Base-by-base conservation (phyloP, 2,888 invertebrate species). In the Sepioteuthis lessoniana region DNA sequence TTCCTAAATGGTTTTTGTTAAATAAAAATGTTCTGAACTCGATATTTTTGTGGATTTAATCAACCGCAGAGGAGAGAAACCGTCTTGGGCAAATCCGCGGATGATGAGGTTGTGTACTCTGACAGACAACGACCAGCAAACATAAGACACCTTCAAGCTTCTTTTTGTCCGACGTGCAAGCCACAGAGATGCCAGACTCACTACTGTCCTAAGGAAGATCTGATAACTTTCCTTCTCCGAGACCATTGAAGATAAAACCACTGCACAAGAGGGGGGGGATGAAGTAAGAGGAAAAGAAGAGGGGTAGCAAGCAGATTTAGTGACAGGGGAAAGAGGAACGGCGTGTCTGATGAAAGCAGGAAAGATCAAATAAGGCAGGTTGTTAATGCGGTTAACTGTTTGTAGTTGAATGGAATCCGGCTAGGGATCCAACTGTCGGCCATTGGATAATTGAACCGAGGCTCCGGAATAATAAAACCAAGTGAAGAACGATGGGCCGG, bases 301-400 rank as follows among this genome's bases (percentile, higher is more conserved):
- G 3, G 55, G 55, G 55, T 19, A 55, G 55, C n/a, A 16, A 10
- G n/a, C n/a, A 35, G 10, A 76, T 35, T 76, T n/a, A 25, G 55
- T 55, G n/a, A 10, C 1, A 35, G n/a, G n/a, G n/a, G 0, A 76
- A 42, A 42, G 42, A n/a, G n/a, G n/a, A 35, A 13, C 13, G n/a
- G 4, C n/a, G 19, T 35, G n/a, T 76, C 76, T 76, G n/a, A n/a
- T 76, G n/a, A n/a, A 76, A n/a, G n/a, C 25, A 55, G 55, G 55
- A 55, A 55, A 76, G 76, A 76, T 76, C 76, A 76, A 76, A 76
- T 76, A n/a, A 76, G n/a, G n/a, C 76, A n/a, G 76, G 76, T n/a
- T 76, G n/a, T 76, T 76, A 76, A 76, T 76, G n/a, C n/a, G 76
- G 76, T 76, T 76, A 76, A 76, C 76, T 76, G n/a, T n/a, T n/a